Base-by-base conservation (phyloP, 2,797 vertebrate species). In the Eulemur mongoz region DNA sequence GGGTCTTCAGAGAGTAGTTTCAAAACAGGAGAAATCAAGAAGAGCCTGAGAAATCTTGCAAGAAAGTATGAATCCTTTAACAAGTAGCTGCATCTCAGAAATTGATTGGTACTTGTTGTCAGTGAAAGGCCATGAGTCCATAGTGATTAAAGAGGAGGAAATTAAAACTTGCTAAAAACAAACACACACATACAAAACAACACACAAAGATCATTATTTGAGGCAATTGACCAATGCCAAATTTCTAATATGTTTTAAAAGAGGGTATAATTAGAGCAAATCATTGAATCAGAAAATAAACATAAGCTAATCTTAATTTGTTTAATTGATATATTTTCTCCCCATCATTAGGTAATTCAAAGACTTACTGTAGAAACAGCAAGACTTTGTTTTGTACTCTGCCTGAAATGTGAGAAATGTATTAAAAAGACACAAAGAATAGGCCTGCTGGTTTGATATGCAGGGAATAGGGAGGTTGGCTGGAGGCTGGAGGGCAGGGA, bases 251-350 rank as follows among this genome's bases (percentile, higher is more conserved):
- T 61, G 14, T 70, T 79, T 81, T 76, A 82, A 86, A 52, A 81
- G 80, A 89, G 20, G 48, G 40, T 90, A 32, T 86, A 82, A 93
- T 90, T 86, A 89, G 63, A 92, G 13, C 25, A 50, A 93, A 93
- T 81, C 38, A 83, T 25, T 38, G 25, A 86, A 67, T n/a, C 84
- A 67, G 76, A 70, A 25, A 95, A 90, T 73, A 73, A 96, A 72
- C 63, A 81, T 27, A 86, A 96, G 40, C 67, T 75, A 63, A 70
- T 20, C 20, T 25, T 15, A 86, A 48, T 78, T 93, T 84, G 50
- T 78, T 89, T 86, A 95, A 93, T 32, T 90, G 67, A 75, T 59
- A 43, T 12, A 93, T 63, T 87, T 93, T 52, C 81, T 90, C 52
- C 32, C 50, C 38, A 81, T 86, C 67, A 70, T 87, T 81, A 81